These are phyloP conservation scores for Erebia aethiops DNA, from an alignment of 2,888 invertebrate genomes.

Conservation along the genomic window DNA sequence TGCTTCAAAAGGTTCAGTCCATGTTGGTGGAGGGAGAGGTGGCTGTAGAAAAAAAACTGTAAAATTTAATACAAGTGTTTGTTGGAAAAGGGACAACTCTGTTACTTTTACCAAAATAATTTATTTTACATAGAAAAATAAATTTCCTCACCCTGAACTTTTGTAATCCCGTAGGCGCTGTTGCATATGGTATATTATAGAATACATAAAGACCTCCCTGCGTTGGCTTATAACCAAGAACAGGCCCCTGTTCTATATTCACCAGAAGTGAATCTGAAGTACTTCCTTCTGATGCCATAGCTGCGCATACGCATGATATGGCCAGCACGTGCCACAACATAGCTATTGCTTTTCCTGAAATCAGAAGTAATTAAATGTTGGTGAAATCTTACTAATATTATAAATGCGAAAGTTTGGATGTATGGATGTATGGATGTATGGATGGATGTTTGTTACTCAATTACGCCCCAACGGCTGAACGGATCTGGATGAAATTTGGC, in stretches of 20 bases:
- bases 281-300: not conserved
- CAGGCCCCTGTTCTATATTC: slow-evolving; percentile 30
- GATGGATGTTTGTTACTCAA: no score
- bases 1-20: slow-evolving; percentile 51
- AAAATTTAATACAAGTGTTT: not conserved
- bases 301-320: not conserved
- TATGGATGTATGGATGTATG: no score
- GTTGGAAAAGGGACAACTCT: not conserved
- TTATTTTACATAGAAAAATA: no score
- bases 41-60: slow-evolving; percentile 41
- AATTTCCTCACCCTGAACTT: slow-evolving; percentile 30
- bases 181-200: slow-evolving; percentile 40
- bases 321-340: not conserved
- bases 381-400: no score
- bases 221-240: slow-evolving; percentile 27
- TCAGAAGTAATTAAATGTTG: not conserved
- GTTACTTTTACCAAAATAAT: no score
- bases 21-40: slow-evolving; percentile 53
- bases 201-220: slow-evolving; percentile 27
- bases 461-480: no score
- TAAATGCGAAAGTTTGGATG: no score
- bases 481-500: no score
- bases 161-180: slow-evolving; percentile 34
- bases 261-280: slow-evolving; percentile 19
- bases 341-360: not conserved